phyloP scores from a whole-genome alignment of 2,888 invertebrate genomes.

The Ephialtes manifestator region DNA sequence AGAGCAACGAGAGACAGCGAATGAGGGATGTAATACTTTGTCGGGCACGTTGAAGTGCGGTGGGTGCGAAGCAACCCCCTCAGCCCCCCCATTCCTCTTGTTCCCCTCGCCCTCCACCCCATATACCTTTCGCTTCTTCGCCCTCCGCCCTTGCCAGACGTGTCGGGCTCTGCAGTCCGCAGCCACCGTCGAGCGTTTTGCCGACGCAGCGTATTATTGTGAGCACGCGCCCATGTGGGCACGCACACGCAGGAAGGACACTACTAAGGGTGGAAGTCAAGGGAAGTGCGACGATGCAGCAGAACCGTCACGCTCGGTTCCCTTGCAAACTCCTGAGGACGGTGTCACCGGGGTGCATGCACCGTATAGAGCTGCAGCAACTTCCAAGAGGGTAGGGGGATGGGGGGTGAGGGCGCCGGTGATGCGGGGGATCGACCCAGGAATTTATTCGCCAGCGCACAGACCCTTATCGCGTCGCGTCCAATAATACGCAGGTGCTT shows the following conservation, averaged over 20 bases:
- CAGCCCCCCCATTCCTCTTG: background rate
- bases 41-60: slow-evolving; percentile 53
- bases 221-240: slow-evolving; percentile 20
- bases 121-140: slow-evolving; percentile 50
- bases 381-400: slow-evolving; percentile 56
- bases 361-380: slow-evolving; percentile 28
- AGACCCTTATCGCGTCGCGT: slow-evolving; percentile 52
- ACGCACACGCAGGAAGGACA: slow-evolving; percentile 23
- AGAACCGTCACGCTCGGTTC: slow-evolving; percentile 54
- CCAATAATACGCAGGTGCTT: slow-evolving; percentile 29
- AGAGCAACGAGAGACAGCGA: slow-evolving; percentile 40
- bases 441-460: slow-evolving; percentile 54
- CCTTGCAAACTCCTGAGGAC: slow-evolving; percentile 43
- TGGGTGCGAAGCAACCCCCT: slow-evolving; percentile 50
- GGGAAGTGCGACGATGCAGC: slow-evolving; percentile 63
- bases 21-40: slow-evolving; percentile 52
- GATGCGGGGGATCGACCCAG: slow-evolving; percentile 51
- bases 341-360: slow-evolving; percentile 51
- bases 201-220: slow-evolving; percentile 62
- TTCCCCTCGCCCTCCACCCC: background rate
- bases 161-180: slow-evolving; percentile 44
- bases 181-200: slow-evolving; percentile 44
- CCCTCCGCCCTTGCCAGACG: slow-evolving; percentile 58
- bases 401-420: slow-evolving; percentile 52
- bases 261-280: slow-evolving; percentile 46